These are phyloP conservation scores for Lepidochrysops patricia DNA, from an alignment of 2,888 invertebrate genomes.

Conservation along the genomic window DNA sequence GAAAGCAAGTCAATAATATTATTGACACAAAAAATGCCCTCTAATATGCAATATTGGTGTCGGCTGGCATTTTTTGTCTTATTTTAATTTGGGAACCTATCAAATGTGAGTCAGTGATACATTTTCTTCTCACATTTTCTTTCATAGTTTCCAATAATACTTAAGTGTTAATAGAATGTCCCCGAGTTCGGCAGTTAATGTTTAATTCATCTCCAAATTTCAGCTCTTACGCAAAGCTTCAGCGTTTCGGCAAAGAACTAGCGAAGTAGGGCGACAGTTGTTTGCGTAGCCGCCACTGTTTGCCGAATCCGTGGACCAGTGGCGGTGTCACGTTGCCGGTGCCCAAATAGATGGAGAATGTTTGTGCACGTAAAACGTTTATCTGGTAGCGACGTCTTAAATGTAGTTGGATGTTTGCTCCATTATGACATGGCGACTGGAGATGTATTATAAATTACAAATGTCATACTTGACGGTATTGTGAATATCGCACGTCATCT, in stretches of 20 bases:
- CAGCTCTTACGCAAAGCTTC: conserved; percentile 13
- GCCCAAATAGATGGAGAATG: conserved; percentile 58
- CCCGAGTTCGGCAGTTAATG: too few relatives aligned
- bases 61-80: too few relatives aligned
- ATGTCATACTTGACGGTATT: background rate
- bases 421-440: background rate
- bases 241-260: background rate
- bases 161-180: too few relatives aligned
- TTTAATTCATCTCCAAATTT: background rate
- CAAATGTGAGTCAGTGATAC: too few relatives aligned
- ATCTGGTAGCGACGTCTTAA: conserved; percentile 52
- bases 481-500: too few relatives aligned
- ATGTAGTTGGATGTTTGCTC: conserved; percentile 28
- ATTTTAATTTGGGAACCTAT: too few relatives aligned
- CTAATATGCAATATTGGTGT: too few relatives aligned
- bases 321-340: conserved; percentile 60
- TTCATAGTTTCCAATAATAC: too few relatives aligned
- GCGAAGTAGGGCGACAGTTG: conserved; percentile 59
- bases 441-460: background rate
- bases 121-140: too few relatives aligned
- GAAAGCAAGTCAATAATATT: too few relatives aligned
- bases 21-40: too few relatives aligned
- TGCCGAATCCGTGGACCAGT: conserved; percentile 63
- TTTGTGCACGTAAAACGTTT: conserved; percentile 50
- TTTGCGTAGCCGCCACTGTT: conserved; percentile 63